Evolutionary conservation across 2,797 vertebrate genomes (phyloP).

Genomic region (Leptoclinus maculatus): DNA sequence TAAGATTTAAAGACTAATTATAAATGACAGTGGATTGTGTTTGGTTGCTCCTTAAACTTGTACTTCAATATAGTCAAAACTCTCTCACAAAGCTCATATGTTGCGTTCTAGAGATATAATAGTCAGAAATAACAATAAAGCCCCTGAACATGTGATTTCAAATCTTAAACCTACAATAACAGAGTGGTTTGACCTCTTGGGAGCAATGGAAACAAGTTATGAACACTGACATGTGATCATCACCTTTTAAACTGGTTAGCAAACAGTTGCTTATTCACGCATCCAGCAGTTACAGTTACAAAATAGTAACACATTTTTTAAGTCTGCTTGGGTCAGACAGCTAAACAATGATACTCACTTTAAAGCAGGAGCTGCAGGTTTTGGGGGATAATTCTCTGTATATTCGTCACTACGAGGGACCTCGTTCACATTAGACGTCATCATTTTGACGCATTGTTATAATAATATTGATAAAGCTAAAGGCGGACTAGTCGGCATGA

Average conservation of each 20-base stretch:
- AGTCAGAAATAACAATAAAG: not conserved
- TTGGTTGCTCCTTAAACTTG: conserved; percentile 1
- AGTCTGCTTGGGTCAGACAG: not conserved
- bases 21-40: not conserved
- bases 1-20: not conserved
- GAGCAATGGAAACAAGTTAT: not conserved
- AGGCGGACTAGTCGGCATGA: not conserved
- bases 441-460: not conserved
- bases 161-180: not conserved
- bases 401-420: not conserved
- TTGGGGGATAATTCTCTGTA: too few relatives aligned
- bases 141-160: not conserved
- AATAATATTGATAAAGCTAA: not conserved
- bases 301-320: not conserved
- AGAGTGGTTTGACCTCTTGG: not conserved
- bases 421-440: not conserved
- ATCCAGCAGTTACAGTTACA: not conserved
- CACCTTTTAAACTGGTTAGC: not conserved
- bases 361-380: not conserved
- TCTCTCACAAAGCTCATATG: not conserved
- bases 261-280: not conserved
- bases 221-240: not conserved
- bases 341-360: not conserved
- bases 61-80: not conserved
- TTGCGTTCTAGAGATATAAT: not conserved